These are phyloP conservation scores for Procambarus virginalis DNA, from an alignment of 1,140 invertebrate species.

Conservation along the genomic window DNA sequence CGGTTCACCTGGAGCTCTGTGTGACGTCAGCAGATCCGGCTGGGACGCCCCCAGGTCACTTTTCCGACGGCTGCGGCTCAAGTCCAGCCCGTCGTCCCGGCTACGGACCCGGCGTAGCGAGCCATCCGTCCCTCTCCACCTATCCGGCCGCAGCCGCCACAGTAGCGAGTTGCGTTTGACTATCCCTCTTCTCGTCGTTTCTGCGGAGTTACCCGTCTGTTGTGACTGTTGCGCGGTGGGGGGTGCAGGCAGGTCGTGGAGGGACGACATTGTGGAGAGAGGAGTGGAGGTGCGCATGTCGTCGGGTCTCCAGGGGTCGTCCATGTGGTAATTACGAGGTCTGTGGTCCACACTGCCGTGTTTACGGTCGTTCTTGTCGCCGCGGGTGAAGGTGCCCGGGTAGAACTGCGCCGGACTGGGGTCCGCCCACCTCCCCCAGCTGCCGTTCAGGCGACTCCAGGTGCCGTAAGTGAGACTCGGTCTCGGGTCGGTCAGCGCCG, in stretches of 20 bases:
- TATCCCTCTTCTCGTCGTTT: conserved; percentile 23
- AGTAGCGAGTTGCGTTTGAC: conserved; percentile 49
- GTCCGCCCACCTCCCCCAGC: conserved; percentile 35
- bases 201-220: neutral
- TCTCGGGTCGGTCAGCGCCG: conserved; percentile 27
- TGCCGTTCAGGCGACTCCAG: conserved; percentile 39
- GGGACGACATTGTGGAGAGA: conserved; percentile 9
- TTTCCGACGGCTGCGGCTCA: conserved; percentile 43
- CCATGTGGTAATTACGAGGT: conserved; percentile 39
- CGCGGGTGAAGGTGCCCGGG: conserved; percentile 24
- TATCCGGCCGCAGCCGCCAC: conserved; percentile 55
- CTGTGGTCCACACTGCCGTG: conserved; percentile 2
- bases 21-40: conserved; percentile 69
- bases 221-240: neutral
- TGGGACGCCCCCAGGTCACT: conserved; percentile 66
- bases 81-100: conserved; percentile 66
- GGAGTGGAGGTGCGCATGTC: conserved; percentile 59
- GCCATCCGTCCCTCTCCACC: conserved; percentile 42
- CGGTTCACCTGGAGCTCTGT: conserved; percentile 50
- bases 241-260: conserved; percentile 3
- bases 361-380: conserved; percentile 9
- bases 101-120: conserved; percentile 62
- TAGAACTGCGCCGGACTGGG: conserved; percentile 46
- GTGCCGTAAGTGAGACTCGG: conserved; percentile 48
- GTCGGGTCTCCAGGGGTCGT: conserved; percentile 47